These are phyloP conservation scores for Macroglossus sobrinus DNA, from an alignment of 2,113 vertebrate genomes.

Conservation along the genomic window DNA sequence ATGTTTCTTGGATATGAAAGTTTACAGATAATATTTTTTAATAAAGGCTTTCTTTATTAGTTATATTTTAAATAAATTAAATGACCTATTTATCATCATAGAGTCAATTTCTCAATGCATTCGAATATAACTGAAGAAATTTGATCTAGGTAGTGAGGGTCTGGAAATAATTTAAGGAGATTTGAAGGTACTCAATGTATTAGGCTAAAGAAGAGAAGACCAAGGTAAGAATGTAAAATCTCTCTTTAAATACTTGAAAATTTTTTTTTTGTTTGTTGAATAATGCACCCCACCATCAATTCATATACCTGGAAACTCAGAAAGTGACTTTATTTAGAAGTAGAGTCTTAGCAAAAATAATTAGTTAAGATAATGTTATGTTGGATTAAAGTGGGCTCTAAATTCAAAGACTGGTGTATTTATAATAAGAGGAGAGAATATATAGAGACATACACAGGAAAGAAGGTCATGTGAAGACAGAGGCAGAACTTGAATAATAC, in stretches of 20 bases:
- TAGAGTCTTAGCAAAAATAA: background rate
- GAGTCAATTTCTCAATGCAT: background rate
- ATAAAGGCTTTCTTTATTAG: background rate
- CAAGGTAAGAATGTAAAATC: accelerated
- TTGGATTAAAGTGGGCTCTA: background rate
- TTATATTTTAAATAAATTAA: background rate
- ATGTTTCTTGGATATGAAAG: conserved; percentile 22
- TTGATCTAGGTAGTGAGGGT: background rate
- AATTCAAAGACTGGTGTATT: background rate
- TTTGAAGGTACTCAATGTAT: background rate
- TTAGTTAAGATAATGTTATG: background rate
- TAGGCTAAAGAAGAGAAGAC: background rate
- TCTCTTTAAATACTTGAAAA: background rate
- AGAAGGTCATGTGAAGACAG: background rate
- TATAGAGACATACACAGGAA: background rate
- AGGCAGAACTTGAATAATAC: background rate
- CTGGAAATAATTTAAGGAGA: background rate
- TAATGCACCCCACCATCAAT: accelerated
- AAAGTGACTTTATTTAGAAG: conserved; percentile 9
- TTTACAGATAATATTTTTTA: background rate
- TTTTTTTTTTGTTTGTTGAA: background rate
- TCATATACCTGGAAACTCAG: background rate
- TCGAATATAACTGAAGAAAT: background rate
- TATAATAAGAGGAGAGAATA: background rate
- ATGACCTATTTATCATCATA: background rate